Evolutionary conservation across 2,888 invertebrate species (phyloP), one percentile per base, ranked within the genome.

Genomic region (Argynnis bischoffii): DNA sequence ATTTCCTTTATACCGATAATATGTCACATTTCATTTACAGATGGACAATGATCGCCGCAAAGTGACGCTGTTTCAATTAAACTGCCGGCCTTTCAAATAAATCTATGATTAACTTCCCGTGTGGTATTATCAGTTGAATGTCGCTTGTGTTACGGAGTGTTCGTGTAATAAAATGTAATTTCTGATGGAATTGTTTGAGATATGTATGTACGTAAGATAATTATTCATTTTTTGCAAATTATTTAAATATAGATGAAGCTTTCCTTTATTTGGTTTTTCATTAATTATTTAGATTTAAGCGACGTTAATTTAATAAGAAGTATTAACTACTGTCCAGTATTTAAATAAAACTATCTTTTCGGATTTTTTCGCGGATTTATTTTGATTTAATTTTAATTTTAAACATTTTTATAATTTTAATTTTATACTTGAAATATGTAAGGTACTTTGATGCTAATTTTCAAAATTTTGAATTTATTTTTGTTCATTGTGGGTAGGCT

Each of bases 41-140:
- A 66, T 67, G 66, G 66, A 74, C 70, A 69, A 67, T 64, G 64
- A 68, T 57, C 60, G 69, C 75, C 76, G 64, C 77, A 76, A 73
- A 73, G 72, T 74, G 74, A 72, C 75, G 72, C 61, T 79, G 78
- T 80, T 82, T 80, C 78, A 80, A 80, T 80, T 76, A 77, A 76
- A 75, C 75, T 54, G 66, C 72, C 73, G 73, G 77, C 76, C 69
- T 71, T 69, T 70, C 76, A 74, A 74, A 77, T 69, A 69, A 70
- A 72, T 66, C 76, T 79, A 79, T 82, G 79, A 82, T 80, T 78
- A 81, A 78, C 79, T 73, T 70, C 73, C 82, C 80, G 70, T 80
- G 79, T 70, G 63, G 69, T 60, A 60, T 55, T 60, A 66, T 48
- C 31, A 16, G 60, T 60, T 55, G 59, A 18, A 51, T 35, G 53